Evolutionary conservation across 37 sponge, comb jelly and placozoan genomes (phyloP).

Genomic region (Dysidea cf. avara): DNA sequence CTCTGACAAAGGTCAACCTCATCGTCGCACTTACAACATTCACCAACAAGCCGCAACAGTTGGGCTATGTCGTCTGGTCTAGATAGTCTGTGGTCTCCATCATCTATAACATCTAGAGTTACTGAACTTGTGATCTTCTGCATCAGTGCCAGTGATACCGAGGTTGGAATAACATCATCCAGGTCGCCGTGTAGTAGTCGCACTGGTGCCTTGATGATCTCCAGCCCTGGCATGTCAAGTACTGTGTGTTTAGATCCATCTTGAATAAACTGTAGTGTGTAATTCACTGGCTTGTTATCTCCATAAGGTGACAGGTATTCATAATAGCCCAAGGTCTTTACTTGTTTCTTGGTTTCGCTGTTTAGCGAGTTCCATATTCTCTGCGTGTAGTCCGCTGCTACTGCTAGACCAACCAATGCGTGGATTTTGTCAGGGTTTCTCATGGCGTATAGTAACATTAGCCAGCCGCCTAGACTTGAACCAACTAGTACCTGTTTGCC

Average conservation of each 20-base stretch:
- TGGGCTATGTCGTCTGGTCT: slow-evolving; percentile 71
- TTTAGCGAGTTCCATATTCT: slow-evolving; percentile 46
- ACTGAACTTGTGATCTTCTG: not conserved
- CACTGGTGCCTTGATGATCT: slow-evolving; percentile 51
- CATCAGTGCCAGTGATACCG: slow-evolving; percentile 37
- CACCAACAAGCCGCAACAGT: too few species aligned
- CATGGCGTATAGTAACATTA: slow-evolving; percentile 74
- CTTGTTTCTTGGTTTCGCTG: slow-evolving; percentile 37
- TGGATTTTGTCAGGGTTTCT: slow-evolving; percentile 60
- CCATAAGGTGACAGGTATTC: slow-evolving; percentile 12
- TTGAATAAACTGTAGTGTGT: slow-evolving; percentile 44
- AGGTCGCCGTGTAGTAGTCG: slow-evolving; percentile 66
- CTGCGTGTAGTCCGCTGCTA: slow-evolving; percentile 57
- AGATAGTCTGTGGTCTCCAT: slow-evolving; percentile 69
- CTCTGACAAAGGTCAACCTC: too few species aligned
- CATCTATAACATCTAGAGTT: slow-evolving; percentile 46
- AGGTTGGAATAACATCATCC: slow-evolving; percentile 41
- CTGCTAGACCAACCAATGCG: slow-evolving; percentile 62
- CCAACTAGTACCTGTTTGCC: slow-evolving; percentile 70
- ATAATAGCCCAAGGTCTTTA: slow-evolving; percentile 36
- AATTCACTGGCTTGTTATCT: slow-evolving; percentile 21
- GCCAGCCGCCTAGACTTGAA: slow-evolving; percentile 68
- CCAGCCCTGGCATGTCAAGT: slow-evolving; percentile 76
- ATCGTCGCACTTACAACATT: too few species aligned
- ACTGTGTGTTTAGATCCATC: slow-evolving; percentile 71